A percentile compares a stretch with the other conserved stretches of the same genome.
phyloP scores from a whole-genome alignment of 2,888 invertebrate genomes.

The Acanthosepion lycidas region DNA sequence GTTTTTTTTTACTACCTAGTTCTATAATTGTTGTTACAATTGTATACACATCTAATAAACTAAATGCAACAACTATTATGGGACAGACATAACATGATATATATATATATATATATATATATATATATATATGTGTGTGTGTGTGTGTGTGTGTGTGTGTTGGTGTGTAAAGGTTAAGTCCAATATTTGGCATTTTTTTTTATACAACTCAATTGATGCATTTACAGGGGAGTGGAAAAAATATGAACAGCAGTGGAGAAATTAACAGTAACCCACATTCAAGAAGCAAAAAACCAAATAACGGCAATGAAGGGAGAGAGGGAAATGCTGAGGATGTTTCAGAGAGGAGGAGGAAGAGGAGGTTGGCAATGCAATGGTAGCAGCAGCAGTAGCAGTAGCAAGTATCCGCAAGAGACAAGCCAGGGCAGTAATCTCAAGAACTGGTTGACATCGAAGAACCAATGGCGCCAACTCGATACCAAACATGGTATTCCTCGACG shows the following conservation, averaged over 20 bases:
- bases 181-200: not conserved
- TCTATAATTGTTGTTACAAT: too few species aligned
- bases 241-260: not conserved
- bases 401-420: not conserved
- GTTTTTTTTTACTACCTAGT: too few species aligned
- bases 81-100: not conserved
- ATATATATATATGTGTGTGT: not conserved
- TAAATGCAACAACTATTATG: too few species aligned
- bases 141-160: too few species aligned
- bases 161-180: too few species aligned
- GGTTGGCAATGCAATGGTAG: not conserved
- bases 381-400: not conserved
- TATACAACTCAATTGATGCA: not conserved
- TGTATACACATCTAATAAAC: too few species aligned
- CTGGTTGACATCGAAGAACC: not conserved
- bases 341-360: not conserved
- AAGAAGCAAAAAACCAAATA: not conserved
- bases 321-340: not conserved
- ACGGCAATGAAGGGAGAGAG: not conserved
- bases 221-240: not conserved
- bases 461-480: constrained; percentile 60
- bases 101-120: not conserved
- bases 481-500: constrained; percentile 64
- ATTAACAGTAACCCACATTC: not conserved
- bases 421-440: not conserved